Conservation (phyloP, 2,888 invertebrate genomes). For the Pardosa pseudoannulata region DNA sequence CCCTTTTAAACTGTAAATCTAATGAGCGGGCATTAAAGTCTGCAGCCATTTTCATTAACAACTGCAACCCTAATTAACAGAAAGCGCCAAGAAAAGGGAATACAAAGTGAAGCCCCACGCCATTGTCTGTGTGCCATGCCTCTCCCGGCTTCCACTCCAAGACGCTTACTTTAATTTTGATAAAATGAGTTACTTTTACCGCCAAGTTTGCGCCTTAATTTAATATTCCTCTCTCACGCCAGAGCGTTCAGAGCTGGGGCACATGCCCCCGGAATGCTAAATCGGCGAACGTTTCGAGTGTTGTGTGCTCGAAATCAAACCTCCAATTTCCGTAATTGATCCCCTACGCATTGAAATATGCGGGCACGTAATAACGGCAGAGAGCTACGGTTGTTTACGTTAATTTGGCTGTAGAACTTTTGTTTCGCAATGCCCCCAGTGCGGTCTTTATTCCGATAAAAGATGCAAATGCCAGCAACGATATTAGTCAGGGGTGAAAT, state of each 20-base stretch:
- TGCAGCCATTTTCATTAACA: constrained; percentile 31
- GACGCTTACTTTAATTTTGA: constrained; percentile 55
- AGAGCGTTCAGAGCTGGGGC: not conserved
- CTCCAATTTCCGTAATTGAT: constrained; percentile 49
- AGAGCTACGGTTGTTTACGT: not conserved
- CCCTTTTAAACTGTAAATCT: not conserved
- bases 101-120: not conserved
- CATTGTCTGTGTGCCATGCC: constrained; percentile 27
- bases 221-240: constrained; percentile 56
- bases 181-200: constrained; percentile 66
- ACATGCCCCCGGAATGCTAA: constrained; percentile 32
- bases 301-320: constrained; percentile 34
- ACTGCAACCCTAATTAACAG: constrained; percentile 36
- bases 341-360: constrained; percentile 6
- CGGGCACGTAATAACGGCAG: not conserved
- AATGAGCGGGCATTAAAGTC: constrained; percentile 50
- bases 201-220: constrained; percentile 64
- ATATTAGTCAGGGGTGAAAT: too few relatives aligned
- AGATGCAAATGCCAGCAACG: not conserved
- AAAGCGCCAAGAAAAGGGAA: constrained; percentile 30
- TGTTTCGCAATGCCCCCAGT: not conserved
- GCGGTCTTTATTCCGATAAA: not conserved
- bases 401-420: not conserved
- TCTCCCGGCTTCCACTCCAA: not conserved
- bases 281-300: constrained; percentile 10